Conservation (phyloP, 1,140 invertebrate genomes). For the Medauroidea extradentata region DNA sequence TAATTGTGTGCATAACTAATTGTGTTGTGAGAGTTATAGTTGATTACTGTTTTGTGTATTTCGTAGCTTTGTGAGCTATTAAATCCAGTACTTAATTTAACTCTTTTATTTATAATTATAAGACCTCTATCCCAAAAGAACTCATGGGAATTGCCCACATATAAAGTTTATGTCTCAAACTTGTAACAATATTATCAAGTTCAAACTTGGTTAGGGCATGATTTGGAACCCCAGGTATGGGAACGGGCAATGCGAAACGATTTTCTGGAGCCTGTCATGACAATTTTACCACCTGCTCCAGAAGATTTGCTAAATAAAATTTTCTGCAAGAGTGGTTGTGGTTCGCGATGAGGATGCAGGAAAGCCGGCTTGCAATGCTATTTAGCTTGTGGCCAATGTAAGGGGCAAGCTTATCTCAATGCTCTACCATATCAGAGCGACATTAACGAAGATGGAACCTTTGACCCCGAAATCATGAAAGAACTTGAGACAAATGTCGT, state of each 20-base stretch:
- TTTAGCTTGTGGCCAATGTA: slow-evolving; percentile 1
- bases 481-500: slow-evolving; percentile 12
- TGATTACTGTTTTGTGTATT: no score
- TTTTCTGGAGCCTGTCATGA: no score
- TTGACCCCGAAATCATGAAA: slow-evolving; percentile 6
- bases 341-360: slow-evolving; percentile 6
- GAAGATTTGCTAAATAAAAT: slow-evolving; percentile 8
- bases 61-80: no score
- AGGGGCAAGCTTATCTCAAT: background rate
- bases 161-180: no score
- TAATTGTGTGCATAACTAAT: no score
- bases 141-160: no score
- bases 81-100: no score
- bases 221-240: background rate
- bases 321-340: slow-evolving; percentile 11
- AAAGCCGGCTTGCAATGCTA: slow-evolving; percentile 2
- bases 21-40: no score
- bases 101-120: no score
- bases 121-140: no score
- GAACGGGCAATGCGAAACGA: no score
- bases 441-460: slow-evolving; percentile 13
- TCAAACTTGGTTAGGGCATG: slow-evolving; percentile 40
- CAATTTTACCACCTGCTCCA: no score
- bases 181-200: slow-evolving; percentile 44
- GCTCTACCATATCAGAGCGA: background rate